Base-by-base conservation (phyloP, 2,888 invertebrate species). In the Meteorus cinctellus region DNA sequence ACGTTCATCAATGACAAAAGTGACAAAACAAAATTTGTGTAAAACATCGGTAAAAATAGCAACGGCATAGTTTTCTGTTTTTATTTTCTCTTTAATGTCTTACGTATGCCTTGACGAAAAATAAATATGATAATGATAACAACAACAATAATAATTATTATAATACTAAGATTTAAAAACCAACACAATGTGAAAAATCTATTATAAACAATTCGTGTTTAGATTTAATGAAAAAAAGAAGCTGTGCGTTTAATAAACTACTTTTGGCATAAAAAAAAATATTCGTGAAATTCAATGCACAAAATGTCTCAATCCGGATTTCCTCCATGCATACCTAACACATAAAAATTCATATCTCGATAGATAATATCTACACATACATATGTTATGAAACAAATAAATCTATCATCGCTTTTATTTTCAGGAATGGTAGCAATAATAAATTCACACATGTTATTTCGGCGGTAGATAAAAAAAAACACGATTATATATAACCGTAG, bases 221-320 rank as follows among this genome's bases (percentile, higher is more conserved):
- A 66, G 45, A 72, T 72, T 77, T 72, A 72, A 75, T 34, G 34
- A 77, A 71, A 63, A 65, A 69, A 72, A 45, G 68, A 31, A 62
- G 34, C 72, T 24, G 19, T 71, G 34, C 71, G 80, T 78, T 77
- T 78, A 80, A 81, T 81, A 80, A 81, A 81, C 65, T 66, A 79
- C 72, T 75, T 79, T 79, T 76, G 68, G 66, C 76, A 76, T 41
- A 63, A 67, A 68, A 60, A 0, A 27, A 62, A 34, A 14, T 19
- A 41, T 24, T 71, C 60, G 27, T 27, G 1, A 19, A 24, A 55
- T 55, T 55, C n/a, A 55, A 55, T 55, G 55, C 19, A 19, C 4
- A 55, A 55, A 55, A 55, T 55, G n/a, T 19, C 19, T 55, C 55
- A 55, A 55, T 55, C 55, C 19, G 36, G 24, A 36, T 41, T 36